These are phyloP conservation scores for Axis porcinus DNA, from an alignment of 2,113 vertebrate genomes.

Conservation along the genomic window DNA sequence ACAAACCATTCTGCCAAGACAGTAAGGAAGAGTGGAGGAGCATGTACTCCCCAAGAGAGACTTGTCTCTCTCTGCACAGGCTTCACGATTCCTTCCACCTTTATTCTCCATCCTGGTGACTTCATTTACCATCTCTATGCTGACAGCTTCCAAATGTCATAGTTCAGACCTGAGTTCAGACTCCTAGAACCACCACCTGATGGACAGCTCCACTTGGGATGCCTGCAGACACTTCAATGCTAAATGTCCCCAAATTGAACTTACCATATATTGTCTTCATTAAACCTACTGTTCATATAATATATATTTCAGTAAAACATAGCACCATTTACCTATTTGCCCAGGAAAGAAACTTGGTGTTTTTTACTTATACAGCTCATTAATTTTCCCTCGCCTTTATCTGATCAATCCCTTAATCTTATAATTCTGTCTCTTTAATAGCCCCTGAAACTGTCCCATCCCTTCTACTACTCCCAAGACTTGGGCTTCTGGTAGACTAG, in stretches of 20 bases:
- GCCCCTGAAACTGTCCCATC: neutral
- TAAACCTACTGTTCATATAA: neutral
- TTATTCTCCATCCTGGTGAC: neutral
- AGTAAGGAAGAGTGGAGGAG: neutral
- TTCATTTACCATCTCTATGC: neutral
- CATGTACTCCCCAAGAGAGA: neutral
- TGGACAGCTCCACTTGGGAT: neutral
- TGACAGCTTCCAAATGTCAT: neutral
- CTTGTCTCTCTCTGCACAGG: neutral
- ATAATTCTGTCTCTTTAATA: neutral
- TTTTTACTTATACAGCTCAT: neutral
- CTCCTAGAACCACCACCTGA: neutral
- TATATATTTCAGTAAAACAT: neutral
- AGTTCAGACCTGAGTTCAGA: neutral
- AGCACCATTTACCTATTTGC: neutral
- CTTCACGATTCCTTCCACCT: neutral
- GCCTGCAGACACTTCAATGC: fast-evolving
- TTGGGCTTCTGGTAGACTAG: neutral
- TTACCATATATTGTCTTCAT: neutral
- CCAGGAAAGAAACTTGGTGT: neutral
- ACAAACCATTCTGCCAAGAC: neutral
- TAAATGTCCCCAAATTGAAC: neutral
- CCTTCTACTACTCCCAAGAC: neutral
- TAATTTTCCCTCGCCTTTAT: neutral
- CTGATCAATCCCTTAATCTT: neutral